Conservation (phyloP, 2,797 vertebrate genomes). For the Sylvilagus floridanus region DNA sequence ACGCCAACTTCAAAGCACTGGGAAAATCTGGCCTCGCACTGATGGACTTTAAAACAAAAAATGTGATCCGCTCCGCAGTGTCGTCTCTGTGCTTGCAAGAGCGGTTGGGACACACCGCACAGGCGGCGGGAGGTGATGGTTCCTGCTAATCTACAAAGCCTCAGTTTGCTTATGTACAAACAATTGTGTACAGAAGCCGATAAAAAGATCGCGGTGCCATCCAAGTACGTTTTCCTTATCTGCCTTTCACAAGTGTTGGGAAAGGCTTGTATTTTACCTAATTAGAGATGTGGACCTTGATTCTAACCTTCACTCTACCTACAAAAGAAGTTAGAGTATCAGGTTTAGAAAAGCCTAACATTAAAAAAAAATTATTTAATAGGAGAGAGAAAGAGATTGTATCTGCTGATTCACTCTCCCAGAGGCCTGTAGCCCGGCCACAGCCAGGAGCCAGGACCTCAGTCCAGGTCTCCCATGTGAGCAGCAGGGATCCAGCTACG, state of each 20-base stretch:
- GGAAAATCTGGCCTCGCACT: conserved; percentile 37
- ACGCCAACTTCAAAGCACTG: conserved; percentile 64
- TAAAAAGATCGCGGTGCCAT: not conserved
- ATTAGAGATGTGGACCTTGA: not conserved
- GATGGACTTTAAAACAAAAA: not conserved
- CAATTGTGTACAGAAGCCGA: not conserved
- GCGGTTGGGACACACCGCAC: not conserved
- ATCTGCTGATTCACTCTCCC: no score
- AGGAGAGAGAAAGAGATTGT: no score
- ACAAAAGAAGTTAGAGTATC: not conserved
- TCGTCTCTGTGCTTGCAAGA: not conserved
- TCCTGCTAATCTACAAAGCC: not conserved
- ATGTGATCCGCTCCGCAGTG: not conserved
- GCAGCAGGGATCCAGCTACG: no score
- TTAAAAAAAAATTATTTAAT: no score
- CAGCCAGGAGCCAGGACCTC: no score
- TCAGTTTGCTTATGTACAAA: not conserved
- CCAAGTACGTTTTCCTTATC: not conserved
- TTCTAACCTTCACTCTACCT: not conserved
- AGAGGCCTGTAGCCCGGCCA: no score
- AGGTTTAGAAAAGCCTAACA: not conserved
- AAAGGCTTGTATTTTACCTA: not conserved
- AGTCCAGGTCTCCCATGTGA: no score
- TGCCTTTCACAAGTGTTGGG: not conserved
- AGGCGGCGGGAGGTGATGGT: not conserved